Evolutionary conservation across 1,140 invertebrate genomes (phyloP).

Genomic region (Bradynema listronoti): DNA sequence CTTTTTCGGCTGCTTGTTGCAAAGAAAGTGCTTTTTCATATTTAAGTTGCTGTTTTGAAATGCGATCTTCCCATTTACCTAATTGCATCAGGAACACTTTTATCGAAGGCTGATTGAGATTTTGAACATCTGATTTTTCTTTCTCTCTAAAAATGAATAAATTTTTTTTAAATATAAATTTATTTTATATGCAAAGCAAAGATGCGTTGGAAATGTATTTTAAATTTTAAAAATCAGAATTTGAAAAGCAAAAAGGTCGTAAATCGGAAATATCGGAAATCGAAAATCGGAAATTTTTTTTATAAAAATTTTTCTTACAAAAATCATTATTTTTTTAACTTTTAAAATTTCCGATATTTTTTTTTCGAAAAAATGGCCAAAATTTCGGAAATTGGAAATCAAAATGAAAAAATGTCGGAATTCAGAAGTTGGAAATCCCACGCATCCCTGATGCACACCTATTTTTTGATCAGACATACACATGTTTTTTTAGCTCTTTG

Average conservation of each 20-base stretch:
- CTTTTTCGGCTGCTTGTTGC: conserved; percentile 59
- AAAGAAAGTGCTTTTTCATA: conserved; percentile 61
- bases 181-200: background rate
- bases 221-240: background rate
- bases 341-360: conserved; percentile 3
- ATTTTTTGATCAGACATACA: conserved; percentile 46
- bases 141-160: conserved; percentile 51
- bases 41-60: conserved; percentile 61
- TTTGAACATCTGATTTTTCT: conserved; percentile 60
- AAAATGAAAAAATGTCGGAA: no score
- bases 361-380: conserved; percentile 1
- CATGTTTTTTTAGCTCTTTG: conserved; percentile 54
- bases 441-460: no score
- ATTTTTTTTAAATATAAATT: background rate
- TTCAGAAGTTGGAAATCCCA: no score
- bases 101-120: conserved; percentile 56
- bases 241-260: background rate
- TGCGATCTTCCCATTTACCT: conserved; percentile 55
- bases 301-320: conserved; percentile 4
- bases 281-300: background rate
- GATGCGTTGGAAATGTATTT: background rate
- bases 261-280: background rate
- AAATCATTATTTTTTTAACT: conserved; percentile 13
- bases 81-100: conserved; percentile 59
- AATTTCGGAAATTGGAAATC: no score